phyloP scores from a whole-genome alignment of 2,888 invertebrate genomes.

The Idaea biselata region DNA sequence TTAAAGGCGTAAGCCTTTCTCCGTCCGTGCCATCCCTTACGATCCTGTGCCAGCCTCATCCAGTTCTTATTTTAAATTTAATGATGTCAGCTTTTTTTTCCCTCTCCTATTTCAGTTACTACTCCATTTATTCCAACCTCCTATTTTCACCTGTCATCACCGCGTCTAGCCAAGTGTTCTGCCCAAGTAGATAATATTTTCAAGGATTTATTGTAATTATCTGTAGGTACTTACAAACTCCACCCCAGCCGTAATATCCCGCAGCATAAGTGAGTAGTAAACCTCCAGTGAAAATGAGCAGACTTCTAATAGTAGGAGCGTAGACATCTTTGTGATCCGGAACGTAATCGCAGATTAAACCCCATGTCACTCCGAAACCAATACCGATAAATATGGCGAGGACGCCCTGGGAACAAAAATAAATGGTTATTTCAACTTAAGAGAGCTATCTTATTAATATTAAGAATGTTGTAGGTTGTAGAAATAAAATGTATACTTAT shows the following conservation, averaged over 20 bases:
- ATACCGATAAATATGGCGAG: conserved; percentile 67
- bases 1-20: too few relatives aligned
- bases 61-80: too few relatives aligned
- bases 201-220: not conserved
- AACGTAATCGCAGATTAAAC: conserved; percentile 57
- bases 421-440: conserved; percentile 13
- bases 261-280: conserved; percentile 56
- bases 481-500: too few relatives aligned
- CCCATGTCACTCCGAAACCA: conserved; percentile 63
- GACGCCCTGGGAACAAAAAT: conserved; percentile 51
- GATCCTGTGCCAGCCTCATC: too few relatives aligned
- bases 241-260: conserved; percentile 68
- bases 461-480: too few relatives aligned
- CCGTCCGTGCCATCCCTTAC: too few relatives aligned
- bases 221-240: conserved; percentile 57
- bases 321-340: conserved; percentile 66
- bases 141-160: too few relatives aligned
- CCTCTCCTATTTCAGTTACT: too few relatives aligned
- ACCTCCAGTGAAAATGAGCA: conserved; percentile 64
- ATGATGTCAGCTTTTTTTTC: too few relatives aligned
- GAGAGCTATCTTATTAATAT: too few relatives aligned
- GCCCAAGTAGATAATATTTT: not conserved
- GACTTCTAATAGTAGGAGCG: conserved; percentile 63
- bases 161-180: too few relatives aligned
- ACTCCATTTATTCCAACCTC: too few relatives aligned